These are phyloP conservation scores for Erinaceus europaeus DNA, from an alignment of 2,113 vertebrate species.

Conservation along the genomic window DNA sequence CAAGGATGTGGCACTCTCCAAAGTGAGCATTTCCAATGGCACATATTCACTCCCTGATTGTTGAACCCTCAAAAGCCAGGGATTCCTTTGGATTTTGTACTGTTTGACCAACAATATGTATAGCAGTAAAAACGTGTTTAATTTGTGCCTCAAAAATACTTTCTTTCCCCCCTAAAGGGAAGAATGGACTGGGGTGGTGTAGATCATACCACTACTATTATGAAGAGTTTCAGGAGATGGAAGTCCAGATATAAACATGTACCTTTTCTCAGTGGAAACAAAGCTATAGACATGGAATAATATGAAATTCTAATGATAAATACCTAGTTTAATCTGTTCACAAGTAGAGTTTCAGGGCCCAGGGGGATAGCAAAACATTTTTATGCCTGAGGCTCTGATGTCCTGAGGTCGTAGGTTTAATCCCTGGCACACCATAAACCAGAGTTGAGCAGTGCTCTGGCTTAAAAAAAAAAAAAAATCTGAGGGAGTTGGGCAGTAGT, in stretches of 20 bases:
- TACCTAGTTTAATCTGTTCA: neutral
- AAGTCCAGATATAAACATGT: neutral
- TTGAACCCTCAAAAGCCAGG: slow-evolving; percentile 12
- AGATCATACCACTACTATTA: neutral
- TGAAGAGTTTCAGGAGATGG: neutral
- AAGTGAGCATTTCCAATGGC: neutral
- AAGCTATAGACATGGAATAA: neutral
- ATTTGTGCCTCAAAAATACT: slow-evolving; percentile 28
- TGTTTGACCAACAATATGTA: neutral
- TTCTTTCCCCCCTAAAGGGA: neutral
- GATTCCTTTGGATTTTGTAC: slow-evolving; percentile 11
- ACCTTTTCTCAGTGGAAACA: slow-evolving; percentile 14
- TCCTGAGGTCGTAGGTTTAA: too few species aligned
- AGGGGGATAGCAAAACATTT: too few species aligned
- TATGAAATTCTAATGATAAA: neutral
- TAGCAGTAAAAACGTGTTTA: neutral
- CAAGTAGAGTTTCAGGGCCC: too few species aligned
- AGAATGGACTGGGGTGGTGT: slow-evolving; percentile 16
- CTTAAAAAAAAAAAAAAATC: too few species aligned
- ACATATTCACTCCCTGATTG: neutral
- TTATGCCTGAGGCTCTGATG: too few species aligned
- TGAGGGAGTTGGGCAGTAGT: too few species aligned
- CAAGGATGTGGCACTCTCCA: neutral
- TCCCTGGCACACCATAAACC: too few species aligned
- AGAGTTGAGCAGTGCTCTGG: too few species aligned